Conservation (phyloP, 2,113 vertebrate species). For the Hyperoodon ampullatus region DNA sequence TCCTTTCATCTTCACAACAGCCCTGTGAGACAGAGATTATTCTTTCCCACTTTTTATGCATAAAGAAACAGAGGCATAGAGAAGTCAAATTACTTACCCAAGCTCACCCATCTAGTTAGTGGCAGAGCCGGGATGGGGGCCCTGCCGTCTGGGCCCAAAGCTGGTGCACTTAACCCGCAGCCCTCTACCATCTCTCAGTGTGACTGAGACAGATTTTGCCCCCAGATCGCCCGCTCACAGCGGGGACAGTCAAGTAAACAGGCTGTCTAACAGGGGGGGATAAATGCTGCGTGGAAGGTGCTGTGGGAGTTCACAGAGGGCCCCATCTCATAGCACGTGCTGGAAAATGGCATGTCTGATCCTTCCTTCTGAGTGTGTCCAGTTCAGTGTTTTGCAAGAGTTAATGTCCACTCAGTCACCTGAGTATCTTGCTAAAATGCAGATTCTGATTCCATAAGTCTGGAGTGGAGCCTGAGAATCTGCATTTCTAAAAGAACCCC, state of each 20-base stretch:
- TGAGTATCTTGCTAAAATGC: background rate
- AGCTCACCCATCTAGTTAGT: background rate
- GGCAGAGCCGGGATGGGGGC: background rate
- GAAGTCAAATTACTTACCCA: background rate
- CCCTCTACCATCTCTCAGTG: background rate
- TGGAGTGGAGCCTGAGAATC: background rate
- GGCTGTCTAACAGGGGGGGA: background rate
- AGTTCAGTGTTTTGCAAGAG: background rate
- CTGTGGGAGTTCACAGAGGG: rapidly evolving
- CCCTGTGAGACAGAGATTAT: background rate
- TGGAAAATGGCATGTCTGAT: rapidly evolving
- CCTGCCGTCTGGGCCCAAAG: background rate
- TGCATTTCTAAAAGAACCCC: background rate
- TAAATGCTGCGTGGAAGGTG: background rate
- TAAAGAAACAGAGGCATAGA: background rate
- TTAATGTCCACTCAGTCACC: background rate
- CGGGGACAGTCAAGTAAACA: background rate
- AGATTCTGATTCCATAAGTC: background rate
- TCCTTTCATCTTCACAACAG: background rate
- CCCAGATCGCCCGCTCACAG: background rate
- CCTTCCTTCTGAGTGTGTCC: background rate
- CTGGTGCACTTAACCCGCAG: background rate
- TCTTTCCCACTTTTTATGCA: background rate
- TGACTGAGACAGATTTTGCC: background rate
- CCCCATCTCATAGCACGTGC: rapidly evolving